Conservation (phyloP, 2,113 vertebrate species). For the Varanus komodoensis region DNA sequence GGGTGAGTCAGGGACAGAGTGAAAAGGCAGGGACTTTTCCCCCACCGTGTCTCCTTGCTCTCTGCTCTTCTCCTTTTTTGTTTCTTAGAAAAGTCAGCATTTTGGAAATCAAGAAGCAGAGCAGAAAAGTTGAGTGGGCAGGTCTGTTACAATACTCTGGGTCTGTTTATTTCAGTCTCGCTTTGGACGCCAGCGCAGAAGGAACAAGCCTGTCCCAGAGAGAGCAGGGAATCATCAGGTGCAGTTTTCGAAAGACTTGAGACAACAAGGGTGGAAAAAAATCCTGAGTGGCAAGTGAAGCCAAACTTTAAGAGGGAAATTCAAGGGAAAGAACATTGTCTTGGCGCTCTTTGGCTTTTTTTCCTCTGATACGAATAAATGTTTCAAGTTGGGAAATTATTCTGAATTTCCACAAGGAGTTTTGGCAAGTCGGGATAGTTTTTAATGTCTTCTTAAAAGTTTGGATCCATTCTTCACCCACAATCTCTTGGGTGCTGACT, state of each 20-base stretch:
- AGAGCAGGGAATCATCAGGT: not conserved
- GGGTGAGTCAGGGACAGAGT: not conserved
- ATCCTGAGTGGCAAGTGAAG: not conserved
- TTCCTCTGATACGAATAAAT: not conserved
- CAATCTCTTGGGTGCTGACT: conserved; percentile 20
- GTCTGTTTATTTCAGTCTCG: not conserved
- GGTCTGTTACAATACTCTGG: not conserved
- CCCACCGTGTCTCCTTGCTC: not conserved
- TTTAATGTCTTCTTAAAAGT: not conserved
- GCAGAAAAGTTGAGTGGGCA: not conserved
- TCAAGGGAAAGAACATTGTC: not conserved
- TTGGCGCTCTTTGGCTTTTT: not conserved
- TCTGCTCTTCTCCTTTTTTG: not conserved
- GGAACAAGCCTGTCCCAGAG: not conserved
- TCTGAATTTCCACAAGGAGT: not conserved
- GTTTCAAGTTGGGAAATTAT: not conserved
- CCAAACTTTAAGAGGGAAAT: not conserved
- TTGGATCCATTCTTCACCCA: not conserved
- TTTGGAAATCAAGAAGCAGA: not conserved
- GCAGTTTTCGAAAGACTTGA: not conserved
- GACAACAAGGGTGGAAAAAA: not conserved
- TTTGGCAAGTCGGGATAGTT: not conserved
- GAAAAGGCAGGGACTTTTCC: not conserved
- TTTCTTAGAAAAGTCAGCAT: not conserved
- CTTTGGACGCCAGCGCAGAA: not conserved